A percentile compares a stretch with the other conserved stretches of the same genome.
These are phyloP conservation scores for Nymphalis polychloros DNA, from an alignment of 2,888 invertebrate genomes.

Conservation along the genomic window DNA sequence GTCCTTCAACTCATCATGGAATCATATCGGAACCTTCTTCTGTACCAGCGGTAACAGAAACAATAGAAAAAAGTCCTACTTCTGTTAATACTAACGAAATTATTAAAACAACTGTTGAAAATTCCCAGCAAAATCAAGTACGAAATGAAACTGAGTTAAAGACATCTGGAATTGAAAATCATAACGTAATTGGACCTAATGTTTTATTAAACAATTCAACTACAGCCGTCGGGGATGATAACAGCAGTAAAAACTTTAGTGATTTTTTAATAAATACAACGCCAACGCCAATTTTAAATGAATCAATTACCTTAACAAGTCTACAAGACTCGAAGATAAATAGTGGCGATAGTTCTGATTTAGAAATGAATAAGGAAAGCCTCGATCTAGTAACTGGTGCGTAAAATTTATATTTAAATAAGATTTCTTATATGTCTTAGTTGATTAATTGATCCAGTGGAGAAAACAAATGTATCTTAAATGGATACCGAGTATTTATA, in stretches of 20 bases:
- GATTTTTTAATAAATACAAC: not conserved
- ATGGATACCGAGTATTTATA: too few relatives aligned
- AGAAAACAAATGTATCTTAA: too few relatives aligned
- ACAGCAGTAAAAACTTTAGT: not conserved
- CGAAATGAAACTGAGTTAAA: not conserved
- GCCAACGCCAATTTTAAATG: not conserved
- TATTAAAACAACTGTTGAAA: not conserved
- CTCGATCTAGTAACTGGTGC: not conserved
- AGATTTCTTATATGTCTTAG: too few relatives aligned
- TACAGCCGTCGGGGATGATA: not conserved
- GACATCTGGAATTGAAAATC: not conserved
- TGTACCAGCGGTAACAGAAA: not conserved
- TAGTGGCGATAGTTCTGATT: not conserved
- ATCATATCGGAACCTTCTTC: not conserved
- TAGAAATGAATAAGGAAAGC: not conserved
- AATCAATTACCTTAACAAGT: not conserved
- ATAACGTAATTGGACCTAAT: not conserved
- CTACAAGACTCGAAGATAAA: not conserved
- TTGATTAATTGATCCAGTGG: too few relatives aligned
- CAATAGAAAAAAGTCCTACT: not conserved
- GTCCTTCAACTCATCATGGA: not conserved
- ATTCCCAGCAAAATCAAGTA: not conserved
- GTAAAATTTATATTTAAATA: not conserved
- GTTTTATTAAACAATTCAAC: conserved; percentile 7
- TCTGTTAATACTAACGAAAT: not conserved